Evolutionary conservation across 64 coral and sea anemone species (phyloP).

Genomic region (Montipora cactus): DNA sequence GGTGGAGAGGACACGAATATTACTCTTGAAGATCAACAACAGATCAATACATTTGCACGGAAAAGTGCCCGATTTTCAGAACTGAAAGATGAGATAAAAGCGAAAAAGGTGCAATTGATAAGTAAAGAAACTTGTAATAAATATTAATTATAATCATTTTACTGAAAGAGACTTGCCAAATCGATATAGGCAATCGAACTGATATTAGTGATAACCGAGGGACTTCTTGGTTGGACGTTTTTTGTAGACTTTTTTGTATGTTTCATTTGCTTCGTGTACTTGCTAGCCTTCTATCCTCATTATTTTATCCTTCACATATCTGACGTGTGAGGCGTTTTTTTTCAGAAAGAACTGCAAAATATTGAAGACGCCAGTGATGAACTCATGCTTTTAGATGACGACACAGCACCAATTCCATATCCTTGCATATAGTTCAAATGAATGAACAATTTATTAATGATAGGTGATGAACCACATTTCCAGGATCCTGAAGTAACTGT

Average conservation of each 20-base stretch:
- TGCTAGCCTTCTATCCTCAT: no score
- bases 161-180: no score
- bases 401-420: constrained; percentile 89
- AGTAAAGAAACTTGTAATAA: not conserved
- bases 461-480: no score
- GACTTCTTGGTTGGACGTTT: no score
- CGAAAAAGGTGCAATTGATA: constrained; percentile 75
- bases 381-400: constrained; percentile 91
- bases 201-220: no score
- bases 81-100: constrained; percentile 90
- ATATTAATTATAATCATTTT: no score
- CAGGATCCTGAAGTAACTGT: no score
- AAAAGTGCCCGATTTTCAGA: constrained; percentile 86
- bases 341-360: constrained; percentile 95
- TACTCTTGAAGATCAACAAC: constrained; percentile 96
- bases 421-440: constrained; percentile 53
- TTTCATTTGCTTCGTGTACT: no score
- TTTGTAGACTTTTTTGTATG: no score
- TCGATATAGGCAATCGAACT: no score
- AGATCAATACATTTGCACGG: constrained; percentile 97
- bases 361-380: constrained; percentile 97
- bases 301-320: no score
- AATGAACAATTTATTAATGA: no score
- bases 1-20: constrained; percentile 92
- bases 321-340: not conserved